A percentile compares a stretch with the other conserved stretches of the same genome.
These are phyloP conservation scores for Notarius quadriscutis DNA, from an alignment of 2,113 vertebrate genomes.

Conservation along the genomic window DNA sequence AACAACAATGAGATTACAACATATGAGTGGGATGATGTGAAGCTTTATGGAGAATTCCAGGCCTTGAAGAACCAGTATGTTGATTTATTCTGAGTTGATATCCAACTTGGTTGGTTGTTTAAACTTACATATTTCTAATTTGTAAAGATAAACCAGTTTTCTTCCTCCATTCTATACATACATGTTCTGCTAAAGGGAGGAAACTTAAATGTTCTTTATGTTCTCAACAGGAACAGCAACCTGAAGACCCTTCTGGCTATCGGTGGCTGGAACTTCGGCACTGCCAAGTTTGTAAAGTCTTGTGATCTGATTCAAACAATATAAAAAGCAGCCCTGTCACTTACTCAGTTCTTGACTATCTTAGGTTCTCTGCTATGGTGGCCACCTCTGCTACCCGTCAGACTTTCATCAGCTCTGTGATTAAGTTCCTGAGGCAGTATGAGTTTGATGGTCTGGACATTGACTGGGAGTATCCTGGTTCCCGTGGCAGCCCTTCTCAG, in stretches of 20 bases:
- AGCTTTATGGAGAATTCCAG: conserved; percentile 68
- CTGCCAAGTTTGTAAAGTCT: conserved; percentile 63
- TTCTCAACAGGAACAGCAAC: conserved; percentile 65
- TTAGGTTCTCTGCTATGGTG: conserved; percentile 69
- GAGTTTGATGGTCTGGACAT: conserved; percentile 71
- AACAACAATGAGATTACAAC: conserved; percentile 65
- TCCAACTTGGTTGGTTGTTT: background rate
- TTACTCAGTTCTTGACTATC: background rate
- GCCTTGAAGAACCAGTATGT: conserved; percentile 71
- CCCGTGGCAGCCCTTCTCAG: conserved; percentile 62
- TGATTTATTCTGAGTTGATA: background rate
- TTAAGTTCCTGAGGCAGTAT: conserved; percentile 65
- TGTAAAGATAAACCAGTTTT: background rate
- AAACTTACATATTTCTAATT: background rate
- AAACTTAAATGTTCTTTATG: background rate
- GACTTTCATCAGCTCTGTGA: conserved; percentile 67
- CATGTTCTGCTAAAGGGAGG: background rate
- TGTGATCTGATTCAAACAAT: background rate
- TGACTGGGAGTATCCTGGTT: conserved; percentile 74
- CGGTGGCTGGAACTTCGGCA: conserved; percentile 74
- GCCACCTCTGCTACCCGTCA: conserved; percentile 61
- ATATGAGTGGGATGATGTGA: conserved; percentile 67
- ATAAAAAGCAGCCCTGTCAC: background rate
- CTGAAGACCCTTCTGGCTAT: conserved; percentile 72
- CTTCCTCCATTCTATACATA: background rate